Percentiles rank a stretch among this genome's conserved stretches.
Evolutionary conservation across 2,888 invertebrate genomes (phyloP).

Genomic region (Caenorhabditis wallacei): DNA sequence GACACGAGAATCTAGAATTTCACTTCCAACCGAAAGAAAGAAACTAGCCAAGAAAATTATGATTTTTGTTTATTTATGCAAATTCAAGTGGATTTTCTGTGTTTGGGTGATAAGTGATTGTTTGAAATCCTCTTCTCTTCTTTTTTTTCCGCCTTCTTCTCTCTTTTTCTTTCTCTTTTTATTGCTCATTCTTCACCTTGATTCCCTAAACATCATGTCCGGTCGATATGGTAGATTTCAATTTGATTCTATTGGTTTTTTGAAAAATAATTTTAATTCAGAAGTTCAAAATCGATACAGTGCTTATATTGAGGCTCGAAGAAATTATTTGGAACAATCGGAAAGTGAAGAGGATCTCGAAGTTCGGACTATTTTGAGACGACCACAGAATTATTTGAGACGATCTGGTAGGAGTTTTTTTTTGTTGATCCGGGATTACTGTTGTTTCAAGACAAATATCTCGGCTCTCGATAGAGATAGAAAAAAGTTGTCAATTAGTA

Average conservation of each 20-base stretch:
- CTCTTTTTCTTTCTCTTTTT: slow-evolving; percentile 8
- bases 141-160: slow-evolving; percentile 10
- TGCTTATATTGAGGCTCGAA: slow-evolving; percentile 50
- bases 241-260: not conserved
- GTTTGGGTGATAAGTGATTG: slow-evolving; percentile 46
- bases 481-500: too few species aligned
- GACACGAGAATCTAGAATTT: slow-evolving; percentile 46
- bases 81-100: slow-evolving; percentile 38
- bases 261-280: slow-evolving; percentile 21
- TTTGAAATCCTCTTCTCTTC: slow-evolving; percentile 35
- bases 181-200: slow-evolving; percentile 17
- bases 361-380: slow-evolving; percentile 51
- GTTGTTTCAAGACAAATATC: too few species aligned
- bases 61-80: slow-evolving; percentile 39
- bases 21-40: not conserved
- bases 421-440: too few species aligned
- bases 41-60: not conserved
- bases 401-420: slow-evolving; percentile 33
- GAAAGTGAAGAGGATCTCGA: slow-evolving; percentile 57
- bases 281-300: slow-evolving; percentile 55
- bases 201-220: slow-evolving; percentile 31
- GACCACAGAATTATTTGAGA: slow-evolving; percentile 46
- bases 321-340: slow-evolving; percentile 50
- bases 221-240: slow-evolving; percentile 47
- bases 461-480: too few species aligned